Conservation (phyloP, 1,140 invertebrate species). For the Harpegnathos saltator region DNA sequence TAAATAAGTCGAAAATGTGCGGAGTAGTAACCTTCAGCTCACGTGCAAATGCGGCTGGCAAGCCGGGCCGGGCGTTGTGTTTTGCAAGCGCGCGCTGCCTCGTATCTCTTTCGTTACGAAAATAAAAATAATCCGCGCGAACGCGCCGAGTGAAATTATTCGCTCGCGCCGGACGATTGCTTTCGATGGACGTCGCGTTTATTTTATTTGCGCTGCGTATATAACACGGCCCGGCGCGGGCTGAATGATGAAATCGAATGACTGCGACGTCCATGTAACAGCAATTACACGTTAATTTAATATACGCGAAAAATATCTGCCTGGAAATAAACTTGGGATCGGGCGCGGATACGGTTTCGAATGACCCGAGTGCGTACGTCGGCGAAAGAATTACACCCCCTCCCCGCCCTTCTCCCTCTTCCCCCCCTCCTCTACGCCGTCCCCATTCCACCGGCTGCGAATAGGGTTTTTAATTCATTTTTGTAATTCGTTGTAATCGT, state of each 20-base stretch:
- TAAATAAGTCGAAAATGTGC: conserved; percentile 12
- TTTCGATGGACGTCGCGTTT: conserved; percentile 44
- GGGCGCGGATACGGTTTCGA: conserved; percentile 44
- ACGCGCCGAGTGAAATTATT: conserved; percentile 40
- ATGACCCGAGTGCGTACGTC: conserved; percentile 28
- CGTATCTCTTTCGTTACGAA: conserved; percentile 43
- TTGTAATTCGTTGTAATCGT: conserved; percentile 41
- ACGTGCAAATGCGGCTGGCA: conserved; percentile 25
- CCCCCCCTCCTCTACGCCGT: no score
- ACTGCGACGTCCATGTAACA: conserved; percentile 39
- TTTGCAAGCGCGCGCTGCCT: conserved; percentile 5
- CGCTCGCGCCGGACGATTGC: conserved; percentile 36
- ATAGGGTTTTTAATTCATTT: conserved; percentile 50
- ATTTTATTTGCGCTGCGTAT: conserved; percentile 40
- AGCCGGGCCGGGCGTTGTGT: conserved; percentile 25
- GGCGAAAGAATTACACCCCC: conserved; percentile 22
- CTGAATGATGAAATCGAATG: conserved; percentile 52
- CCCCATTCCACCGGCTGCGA: not conserved
- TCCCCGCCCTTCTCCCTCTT: no score
- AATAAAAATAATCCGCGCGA: conserved; percentile 21
- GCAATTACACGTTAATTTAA: conserved; percentile 60
- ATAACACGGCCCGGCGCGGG: not conserved
- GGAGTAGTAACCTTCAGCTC: not conserved
- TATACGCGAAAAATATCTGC: conserved; percentile 58
- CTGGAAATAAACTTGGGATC: conserved; percentile 48